phyloP scores from a whole-genome alignment of 2,797 vertebrate species.

The Falco cherrug region DNA sequence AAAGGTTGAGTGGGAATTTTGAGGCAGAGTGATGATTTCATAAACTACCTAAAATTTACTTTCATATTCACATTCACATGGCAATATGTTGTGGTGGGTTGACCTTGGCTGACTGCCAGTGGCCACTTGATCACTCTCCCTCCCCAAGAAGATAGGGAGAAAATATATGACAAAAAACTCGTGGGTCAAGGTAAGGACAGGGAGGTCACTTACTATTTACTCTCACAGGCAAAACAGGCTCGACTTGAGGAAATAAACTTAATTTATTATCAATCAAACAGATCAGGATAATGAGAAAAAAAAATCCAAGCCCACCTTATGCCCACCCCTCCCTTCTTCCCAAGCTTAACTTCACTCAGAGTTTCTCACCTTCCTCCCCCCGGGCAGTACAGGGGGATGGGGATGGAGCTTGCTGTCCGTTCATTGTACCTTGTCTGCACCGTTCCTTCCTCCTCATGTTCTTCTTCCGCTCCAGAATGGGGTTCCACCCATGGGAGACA shows the following conservation, averaged over 20 bases:
- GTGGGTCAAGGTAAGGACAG: too few relatives aligned
- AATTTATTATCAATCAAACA: too few relatives aligned
- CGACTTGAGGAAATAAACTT: too few relatives aligned
- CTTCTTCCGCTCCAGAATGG: background rate
- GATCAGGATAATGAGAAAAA: background rate
- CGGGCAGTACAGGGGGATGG: fast-evolving
- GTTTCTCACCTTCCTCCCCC: background rate
- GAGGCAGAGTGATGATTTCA: background rate
- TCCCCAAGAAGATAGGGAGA: background rate
- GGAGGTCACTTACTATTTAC: too few relatives aligned
- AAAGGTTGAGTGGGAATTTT: background rate
- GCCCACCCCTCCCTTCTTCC: background rate
- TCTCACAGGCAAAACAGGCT: too few relatives aligned
- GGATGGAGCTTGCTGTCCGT: background rate
- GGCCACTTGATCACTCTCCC: background rate
- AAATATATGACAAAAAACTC: background rate
- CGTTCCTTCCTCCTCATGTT: fast-evolving
- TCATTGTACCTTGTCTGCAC: fast-evolving
- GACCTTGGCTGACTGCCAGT: background rate
- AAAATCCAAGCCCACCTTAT: background rate
- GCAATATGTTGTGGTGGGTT: background rate
- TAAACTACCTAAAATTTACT: background rate
- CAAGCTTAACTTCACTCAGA: background rate
- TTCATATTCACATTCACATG: background rate
- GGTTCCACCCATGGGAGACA: too few relatives aligned